These are phyloP conservation scores for Meteorus colon DNA, from an alignment of 2,888 invertebrate species.

Conservation along the genomic window DNA sequence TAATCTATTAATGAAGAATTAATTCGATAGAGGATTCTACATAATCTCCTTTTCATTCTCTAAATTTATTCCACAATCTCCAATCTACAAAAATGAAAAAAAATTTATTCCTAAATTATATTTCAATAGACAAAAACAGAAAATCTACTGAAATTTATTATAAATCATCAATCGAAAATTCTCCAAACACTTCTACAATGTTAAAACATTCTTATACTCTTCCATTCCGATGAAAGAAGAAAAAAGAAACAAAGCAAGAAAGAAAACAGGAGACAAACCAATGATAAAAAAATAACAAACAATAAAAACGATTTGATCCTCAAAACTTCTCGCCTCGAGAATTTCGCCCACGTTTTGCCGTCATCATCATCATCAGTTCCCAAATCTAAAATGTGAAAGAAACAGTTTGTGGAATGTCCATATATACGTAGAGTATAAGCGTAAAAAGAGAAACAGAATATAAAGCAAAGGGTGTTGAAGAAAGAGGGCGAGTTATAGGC, in stretches of 20 bases:
- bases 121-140: too few species aligned
- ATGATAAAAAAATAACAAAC: not conserved
- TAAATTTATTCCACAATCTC: too few species aligned
- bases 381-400: constrained; percentile 28
- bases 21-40: too few species aligned
- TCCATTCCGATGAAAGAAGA: not conserved
- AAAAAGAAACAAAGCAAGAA: not conserved
- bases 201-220: too few species aligned
- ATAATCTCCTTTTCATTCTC: too few species aligned
- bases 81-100: too few species aligned
- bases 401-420: constrained; percentile 34
- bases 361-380: constrained; percentile 22
- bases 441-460: constrained; percentile 27
- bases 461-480: constrained; percentile 12
- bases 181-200: too few species aligned
- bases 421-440: not conserved
- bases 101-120: too few species aligned
- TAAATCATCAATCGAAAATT: too few species aligned
- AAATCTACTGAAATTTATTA: too few species aligned
- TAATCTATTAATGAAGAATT: too few species aligned
- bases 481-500: constrained; percentile 12
- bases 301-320: not conserved
- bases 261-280: not conserved
- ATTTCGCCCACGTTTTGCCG: constrained; percentile 49
- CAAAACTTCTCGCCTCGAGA: constrained; percentile 36